phyloP scores from a whole-genome alignment of 1,140 invertebrate species.

The Zaprionus gabonicus region DNA sequence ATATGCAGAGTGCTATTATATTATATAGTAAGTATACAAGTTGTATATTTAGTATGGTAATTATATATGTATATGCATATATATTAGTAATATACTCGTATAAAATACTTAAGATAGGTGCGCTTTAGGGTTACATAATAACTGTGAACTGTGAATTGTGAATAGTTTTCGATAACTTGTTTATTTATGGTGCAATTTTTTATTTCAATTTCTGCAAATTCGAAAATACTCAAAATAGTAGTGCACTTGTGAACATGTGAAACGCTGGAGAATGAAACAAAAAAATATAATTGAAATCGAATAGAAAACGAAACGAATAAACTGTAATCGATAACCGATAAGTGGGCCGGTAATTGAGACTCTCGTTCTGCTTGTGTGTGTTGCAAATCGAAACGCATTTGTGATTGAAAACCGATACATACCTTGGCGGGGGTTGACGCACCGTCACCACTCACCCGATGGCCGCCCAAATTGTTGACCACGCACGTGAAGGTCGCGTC shows the following conservation, averaged over 20 bases:
- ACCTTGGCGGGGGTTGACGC: constrained; percentile 89
- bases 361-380: background rate
- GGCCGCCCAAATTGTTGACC: constrained; percentile 95
- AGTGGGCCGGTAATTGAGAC: constrained; percentile 4
- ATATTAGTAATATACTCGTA: constrained; percentile 29
- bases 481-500: constrained; percentile 95
- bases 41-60: constrained; percentile 28
- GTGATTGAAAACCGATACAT: constrained; percentile 87
- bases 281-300: background rate
- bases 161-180: background rate
- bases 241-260: constrained; percentile 55
- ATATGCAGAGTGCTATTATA: constrained; percentile 71
- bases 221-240: constrained; percentile 50
- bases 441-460: constrained; percentile 95
- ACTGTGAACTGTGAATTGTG: constrained; percentile 2
- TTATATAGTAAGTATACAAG: constrained; percentile 26
- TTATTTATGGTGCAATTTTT: constrained; percentile 3
- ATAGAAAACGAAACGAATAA: constrained; percentile 14
- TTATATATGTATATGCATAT: constrained; percentile 39
- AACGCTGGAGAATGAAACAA: background rate
- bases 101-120: constrained; percentile 48
- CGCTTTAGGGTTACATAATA: constrained; percentile 49
- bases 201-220: constrained; percentile 1
- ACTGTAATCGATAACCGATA: constrained; percentile 27
- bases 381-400: constrained; percentile 55